A percentile compares a stretch with the other conserved stretches of the same genome.
These are phyloP conservation scores for Drosophila sproati DNA, from an alignment of 1,140 invertebrate genomes.

Conservation along the genomic window DNA sequence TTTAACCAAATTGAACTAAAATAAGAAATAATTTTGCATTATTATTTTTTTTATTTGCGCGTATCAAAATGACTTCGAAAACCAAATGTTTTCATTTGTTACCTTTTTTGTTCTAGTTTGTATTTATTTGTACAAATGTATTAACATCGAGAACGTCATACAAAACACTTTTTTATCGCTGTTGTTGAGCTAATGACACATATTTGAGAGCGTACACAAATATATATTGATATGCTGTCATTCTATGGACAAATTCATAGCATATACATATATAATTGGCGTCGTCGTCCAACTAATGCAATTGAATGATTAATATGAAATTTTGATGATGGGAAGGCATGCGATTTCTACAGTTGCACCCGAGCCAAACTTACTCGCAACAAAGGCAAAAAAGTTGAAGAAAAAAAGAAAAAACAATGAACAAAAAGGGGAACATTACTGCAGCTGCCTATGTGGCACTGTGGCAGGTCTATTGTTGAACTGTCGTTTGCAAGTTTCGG, in stretches of 20 bases:
- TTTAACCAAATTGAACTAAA: too few relatives aligned
- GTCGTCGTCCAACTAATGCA: constrained; percentile 33
- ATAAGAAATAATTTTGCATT: too few relatives aligned
- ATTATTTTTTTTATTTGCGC: too few relatives aligned
- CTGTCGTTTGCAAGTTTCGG: constrained; percentile 44
- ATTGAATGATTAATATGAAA: constrained; percentile 68
- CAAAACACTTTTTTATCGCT: not conserved
- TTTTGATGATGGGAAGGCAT: constrained; percentile 63
- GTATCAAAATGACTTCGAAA: not conserved
- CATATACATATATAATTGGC: constrained; percentile 19
- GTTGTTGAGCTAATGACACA: constrained; percentile 32
- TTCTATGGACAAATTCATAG: constrained; percentile 15
- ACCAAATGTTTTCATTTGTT: not conserved
- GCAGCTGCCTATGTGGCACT: constrained; percentile 6
- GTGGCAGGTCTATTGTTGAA: constrained; percentile 28
- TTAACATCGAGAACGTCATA: not conserved
- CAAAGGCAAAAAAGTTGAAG: not conserved
- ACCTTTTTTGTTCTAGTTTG: not conserved
- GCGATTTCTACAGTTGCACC: constrained; percentile 19
- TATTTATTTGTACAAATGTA: too few relatives aligned
- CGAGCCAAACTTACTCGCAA: not conserved
- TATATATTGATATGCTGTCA: constrained; percentile 36
- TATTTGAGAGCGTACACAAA: constrained; percentile 1
- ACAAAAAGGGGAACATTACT: constrained; percentile 3
- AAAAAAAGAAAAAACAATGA: constrained; percentile 2